Percentiles rank a stretch among this genome's conserved stretches.
phyloP scores from a whole-genome alignment of 2,113 vertebrate species.

The Microcebus lehilahytsara region DNA sequence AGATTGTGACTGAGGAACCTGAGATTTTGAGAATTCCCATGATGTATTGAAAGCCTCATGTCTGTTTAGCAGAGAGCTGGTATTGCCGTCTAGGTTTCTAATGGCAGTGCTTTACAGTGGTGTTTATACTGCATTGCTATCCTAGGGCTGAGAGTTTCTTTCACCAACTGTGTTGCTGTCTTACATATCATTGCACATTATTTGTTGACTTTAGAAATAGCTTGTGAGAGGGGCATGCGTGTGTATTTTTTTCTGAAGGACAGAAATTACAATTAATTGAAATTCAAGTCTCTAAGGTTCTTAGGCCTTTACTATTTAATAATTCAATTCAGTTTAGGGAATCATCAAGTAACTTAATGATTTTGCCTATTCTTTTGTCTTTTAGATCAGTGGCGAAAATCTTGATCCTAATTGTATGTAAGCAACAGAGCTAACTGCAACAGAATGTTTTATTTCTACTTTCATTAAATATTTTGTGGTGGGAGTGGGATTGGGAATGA shows the following conservation, averaged over 20 bases:
- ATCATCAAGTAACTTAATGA: not conserved
- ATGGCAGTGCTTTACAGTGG: not conserved
- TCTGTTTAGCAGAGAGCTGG: not conserved
- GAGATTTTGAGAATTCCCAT: not conserved
- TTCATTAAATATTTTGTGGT: not conserved
- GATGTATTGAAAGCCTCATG: not conserved
- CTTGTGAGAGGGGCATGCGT: not conserved
- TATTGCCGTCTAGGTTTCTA: not conserved
- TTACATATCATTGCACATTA: not conserved
- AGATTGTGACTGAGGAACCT: not conserved
- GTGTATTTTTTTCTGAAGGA: not conserved
- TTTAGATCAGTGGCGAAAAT: conserved; percentile 8
- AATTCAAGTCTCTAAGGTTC: not conserved
- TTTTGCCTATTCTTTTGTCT: not conserved
- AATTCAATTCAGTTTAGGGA: not conserved
- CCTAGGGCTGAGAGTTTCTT: not conserved
- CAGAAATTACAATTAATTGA: conserved; percentile 15
- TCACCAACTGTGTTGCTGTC: not conserved
- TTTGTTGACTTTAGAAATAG: not conserved
- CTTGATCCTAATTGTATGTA: not conserved
- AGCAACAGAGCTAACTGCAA: not conserved
- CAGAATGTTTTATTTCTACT: not conserved
- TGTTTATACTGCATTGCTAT: not conserved
- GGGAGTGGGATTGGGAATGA: not conserved
- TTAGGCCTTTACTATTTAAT: not conserved